Base-by-base conservation (phyloP, 2,888 invertebrate genomes). In the Eupithecia dodoneata region DNA sequence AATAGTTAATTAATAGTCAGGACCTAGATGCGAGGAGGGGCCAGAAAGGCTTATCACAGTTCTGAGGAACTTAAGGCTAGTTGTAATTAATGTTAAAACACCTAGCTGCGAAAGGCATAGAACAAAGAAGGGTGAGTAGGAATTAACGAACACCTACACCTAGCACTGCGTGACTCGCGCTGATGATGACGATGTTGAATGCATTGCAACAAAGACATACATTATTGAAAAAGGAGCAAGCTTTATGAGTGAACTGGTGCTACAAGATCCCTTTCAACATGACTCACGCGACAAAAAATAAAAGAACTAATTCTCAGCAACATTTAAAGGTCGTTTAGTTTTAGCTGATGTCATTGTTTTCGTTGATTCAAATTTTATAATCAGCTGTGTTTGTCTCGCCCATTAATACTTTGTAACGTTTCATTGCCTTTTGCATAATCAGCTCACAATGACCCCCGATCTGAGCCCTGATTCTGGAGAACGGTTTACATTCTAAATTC, bases 341-440 rank as follows among this genome's bases (percentile, higher is more conserved):
- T 69, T 66, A 67, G 73, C 72, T 76, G 76, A 76, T 75, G 76
- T 79, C 76, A 76, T 76, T 79, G 79, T 75, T 69, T 72, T 74
- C 73, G 72, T 18, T n/a, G 63, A 42, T 66, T 65, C 13, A 63
- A 69, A 72, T 71, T 30, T 30, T 73, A 65, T 65, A 59, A 74
- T 74, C 59, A 59, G 65, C 70, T 15, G 13, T 59, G 65, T 66
- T 73, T 71, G 66, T 65, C 2, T 47, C 44, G 70, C 45, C 30
- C 49, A 67, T 71, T 63, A 74, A 42, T 71, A 69, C 75, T 63
- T 71, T 71, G 73, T 72, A 71, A 49, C 18, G 59, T 76, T 55
- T 73, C 71, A 76, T 75, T 75, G 49, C 67, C 55, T 67, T 71
- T 71, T 47, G 70, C 5, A 30, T 30, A 49, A 70, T 70, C 70